Evolutionary conservation across 2,888 invertebrate genomes (phyloP).

Genomic region (Brassicogethes aeneus): DNA sequence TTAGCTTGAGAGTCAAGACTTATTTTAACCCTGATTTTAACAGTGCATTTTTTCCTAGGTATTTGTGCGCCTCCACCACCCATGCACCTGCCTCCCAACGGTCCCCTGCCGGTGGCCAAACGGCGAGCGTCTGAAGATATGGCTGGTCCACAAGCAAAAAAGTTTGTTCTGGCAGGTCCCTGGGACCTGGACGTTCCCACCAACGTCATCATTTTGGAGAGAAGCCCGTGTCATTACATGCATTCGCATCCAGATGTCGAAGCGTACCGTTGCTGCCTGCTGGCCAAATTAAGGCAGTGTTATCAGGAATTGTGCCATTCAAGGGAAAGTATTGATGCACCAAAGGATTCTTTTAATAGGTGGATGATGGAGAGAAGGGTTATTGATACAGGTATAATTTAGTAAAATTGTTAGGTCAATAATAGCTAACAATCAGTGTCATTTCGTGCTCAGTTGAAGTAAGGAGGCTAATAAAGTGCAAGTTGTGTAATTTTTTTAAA

Average conservation of each 20-base stretch:
- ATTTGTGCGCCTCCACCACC: conserved; percentile 21
- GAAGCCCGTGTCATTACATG: conserved; percentile 73
- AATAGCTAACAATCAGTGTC: too few species aligned
- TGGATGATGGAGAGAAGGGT: conserved; percentile 96
- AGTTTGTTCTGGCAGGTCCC: conserved; percentile 65
- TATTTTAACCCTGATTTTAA: too few species aligned
- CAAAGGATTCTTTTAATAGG: conserved; percentile 90
- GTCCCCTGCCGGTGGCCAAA: conserved; percentile 53
- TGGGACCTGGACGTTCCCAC: conserved; percentile 94
- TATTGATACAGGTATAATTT: conserved; percentile 54
- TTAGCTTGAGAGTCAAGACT: too few species aligned
- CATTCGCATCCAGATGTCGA: conserved; percentile 95
- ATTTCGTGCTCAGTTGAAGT: too few species aligned
- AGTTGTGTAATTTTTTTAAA: too few species aligned
- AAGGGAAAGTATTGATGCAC: conserved; percentile 88
- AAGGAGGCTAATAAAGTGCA: too few species aligned
- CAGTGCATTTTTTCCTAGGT: too few species aligned
- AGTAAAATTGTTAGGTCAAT: too few species aligned
- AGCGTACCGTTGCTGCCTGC: conserved; percentile 70
- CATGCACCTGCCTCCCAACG: conserved; percentile 2
- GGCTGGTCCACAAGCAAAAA: conserved; percentile 64
- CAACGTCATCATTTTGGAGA: conserved; percentile 83
- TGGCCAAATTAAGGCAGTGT: conserved; percentile 78
- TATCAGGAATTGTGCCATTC: conserved; percentile 93
- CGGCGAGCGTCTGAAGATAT: conserved; percentile 70